Percentiles rank a stretch among this genome's conserved stretches.
These are phyloP conservation scores for Nomada lathburiana DNA, from an alignment of 2,888 invertebrate genomes.

Conservation along the genomic window DNA sequence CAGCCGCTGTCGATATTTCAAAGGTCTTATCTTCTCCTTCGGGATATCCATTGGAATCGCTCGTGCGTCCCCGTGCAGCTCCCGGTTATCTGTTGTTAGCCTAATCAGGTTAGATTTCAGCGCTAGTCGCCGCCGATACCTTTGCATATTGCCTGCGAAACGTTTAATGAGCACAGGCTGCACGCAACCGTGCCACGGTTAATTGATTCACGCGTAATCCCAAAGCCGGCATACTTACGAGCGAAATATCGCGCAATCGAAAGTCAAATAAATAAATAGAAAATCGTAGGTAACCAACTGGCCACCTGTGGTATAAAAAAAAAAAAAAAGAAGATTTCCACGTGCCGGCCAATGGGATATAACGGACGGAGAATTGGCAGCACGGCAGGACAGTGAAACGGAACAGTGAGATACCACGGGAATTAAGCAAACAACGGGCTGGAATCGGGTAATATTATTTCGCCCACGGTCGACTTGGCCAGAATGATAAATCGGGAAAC, in stretches of 20 bases:
- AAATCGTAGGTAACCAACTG: neutral
- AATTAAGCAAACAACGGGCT: slow-evolving; percentile 37
- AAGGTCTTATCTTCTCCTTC: slow-evolving; percentile 80
- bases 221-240: too few species aligned
- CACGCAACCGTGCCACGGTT: neutral
- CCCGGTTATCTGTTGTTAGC: slow-evolving; percentile 62
- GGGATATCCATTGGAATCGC: slow-evolving; percentile 75
- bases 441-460: slow-evolving; percentile 34
- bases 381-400: slow-evolving; percentile 1
- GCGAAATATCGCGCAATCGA: too few species aligned
- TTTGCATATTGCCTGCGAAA: slow-evolving; percentile 26
- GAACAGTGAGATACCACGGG: neutral
- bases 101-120: slow-evolving; percentile 67
- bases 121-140: slow-evolving; percentile 25
- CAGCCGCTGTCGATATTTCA: slow-evolving; percentile 81
- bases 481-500: slow-evolving; percentile 34
- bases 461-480: slow-evolving; percentile 4
- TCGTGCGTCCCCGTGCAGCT: slow-evolving; percentile 31
- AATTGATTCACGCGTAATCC: too few species aligned
- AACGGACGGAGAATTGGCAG: slow-evolving; percentile 14
- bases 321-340: neutral
- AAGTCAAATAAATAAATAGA: neutral
- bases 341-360: neutral
- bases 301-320: neutral
- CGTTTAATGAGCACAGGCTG: slow-evolving; percentile 26